Percentiles rank a stretch among this genome's conserved stretches.
phyloP scores from a whole-genome alignment of 37 sponge, comb jelly and placozoan species.

The Lycopodina hypogea region DNA sequence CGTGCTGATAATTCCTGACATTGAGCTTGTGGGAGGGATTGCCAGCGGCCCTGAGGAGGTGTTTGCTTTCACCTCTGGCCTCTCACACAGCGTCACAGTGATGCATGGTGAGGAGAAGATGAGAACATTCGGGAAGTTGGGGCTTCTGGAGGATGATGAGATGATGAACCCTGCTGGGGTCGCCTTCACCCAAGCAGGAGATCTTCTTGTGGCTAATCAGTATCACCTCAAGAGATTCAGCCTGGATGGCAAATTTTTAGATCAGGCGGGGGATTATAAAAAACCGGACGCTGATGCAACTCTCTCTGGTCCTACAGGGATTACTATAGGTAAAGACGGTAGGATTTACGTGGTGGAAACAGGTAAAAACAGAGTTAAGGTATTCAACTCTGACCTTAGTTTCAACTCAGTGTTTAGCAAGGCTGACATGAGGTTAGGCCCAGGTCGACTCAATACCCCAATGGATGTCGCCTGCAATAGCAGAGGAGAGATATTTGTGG shows the following conservation, averaged over 20 bases:
- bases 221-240: conserved; percentile 33
- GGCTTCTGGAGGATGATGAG: background rate
- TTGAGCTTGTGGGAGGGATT: conserved; percentile 14
- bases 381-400: conserved; percentile 29
- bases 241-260: conserved; percentile 24
- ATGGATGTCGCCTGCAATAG: conserved; percentile 27
- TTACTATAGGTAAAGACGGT: conserved; percentile 21
- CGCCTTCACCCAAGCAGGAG: conserved; percentile 7
- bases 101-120: background rate
- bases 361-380: conserved; percentile 11
- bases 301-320: conserved; percentile 1
- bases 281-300: background rate
- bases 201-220: conserved; percentile 18
- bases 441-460: conserved; percentile 25
- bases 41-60: conserved; percentile 8
- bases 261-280: conserved; percentile 3
- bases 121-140: background rate
- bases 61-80: background rate
- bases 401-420: background rate
- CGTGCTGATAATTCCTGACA: conserved; percentile 14
- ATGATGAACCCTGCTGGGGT: conserved; percentile 2
- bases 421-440: conserved; percentile 2
- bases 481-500: conserved; percentile 21
- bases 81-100: background rate
- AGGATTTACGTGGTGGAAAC: conserved; percentile 28